Conservation (phyloP, 2,888 invertebrate species). For the Agrotis clavis region DNA sequence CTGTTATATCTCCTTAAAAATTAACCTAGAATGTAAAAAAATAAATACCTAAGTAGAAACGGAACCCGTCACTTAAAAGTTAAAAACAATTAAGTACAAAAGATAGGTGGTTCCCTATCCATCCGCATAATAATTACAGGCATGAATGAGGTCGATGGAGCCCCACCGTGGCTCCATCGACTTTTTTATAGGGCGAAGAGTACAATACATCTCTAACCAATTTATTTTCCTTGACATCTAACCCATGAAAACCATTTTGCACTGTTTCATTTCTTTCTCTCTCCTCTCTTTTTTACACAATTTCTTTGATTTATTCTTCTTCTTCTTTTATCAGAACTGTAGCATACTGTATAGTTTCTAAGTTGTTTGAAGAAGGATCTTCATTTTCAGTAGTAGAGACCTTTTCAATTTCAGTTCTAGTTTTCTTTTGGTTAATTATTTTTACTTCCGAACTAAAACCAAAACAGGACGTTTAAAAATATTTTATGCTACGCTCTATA, state of each 20-base stretch:
- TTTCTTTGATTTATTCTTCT: neutral
- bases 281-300: no score
- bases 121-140: no score
- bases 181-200: no score
- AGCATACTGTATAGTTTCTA: neutral
- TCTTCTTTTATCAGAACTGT: slow-evolving; percentile 8
- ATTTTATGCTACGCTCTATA: slow-evolving; percentile 6
- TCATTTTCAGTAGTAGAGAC: neutral
- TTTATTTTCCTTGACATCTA: slow-evolving; percentile 4
- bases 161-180: no score
- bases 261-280: neutral
- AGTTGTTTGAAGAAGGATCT: slow-evolving; percentile 5
- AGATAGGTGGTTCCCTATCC: no score
- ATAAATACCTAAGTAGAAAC: no score
- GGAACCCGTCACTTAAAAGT: no score
- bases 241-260: neutral
- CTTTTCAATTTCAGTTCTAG: slow-evolving; percentile 2
- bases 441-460: slow-evolving; percentile 19
- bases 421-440: slow-evolving; percentile 8
- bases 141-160: no score
- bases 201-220: neutral
- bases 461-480: slow-evolving; percentile 20
- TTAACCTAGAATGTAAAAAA: no score
- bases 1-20: no score
- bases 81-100: no score